Conservation (phyloP, 2,797 vertebrate species). For the Oreochromis mossambicus region DNA sequence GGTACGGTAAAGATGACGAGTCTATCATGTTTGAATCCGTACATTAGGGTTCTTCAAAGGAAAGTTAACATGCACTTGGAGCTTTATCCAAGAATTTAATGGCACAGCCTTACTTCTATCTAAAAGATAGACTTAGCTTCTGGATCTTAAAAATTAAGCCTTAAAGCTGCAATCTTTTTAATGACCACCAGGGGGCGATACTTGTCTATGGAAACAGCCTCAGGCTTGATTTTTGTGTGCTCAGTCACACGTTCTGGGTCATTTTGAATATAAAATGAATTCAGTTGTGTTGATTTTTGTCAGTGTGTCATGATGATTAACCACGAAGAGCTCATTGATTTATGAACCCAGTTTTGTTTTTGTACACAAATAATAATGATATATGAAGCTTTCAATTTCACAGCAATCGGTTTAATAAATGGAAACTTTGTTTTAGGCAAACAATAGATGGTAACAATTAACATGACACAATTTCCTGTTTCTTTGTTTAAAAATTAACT, state of each 20-base stretch:
- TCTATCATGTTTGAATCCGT: background rate
- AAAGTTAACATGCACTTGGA: background rate
- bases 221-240: background rate
- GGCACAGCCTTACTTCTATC: background rate
- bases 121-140: background rate
- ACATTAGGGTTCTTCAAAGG: background rate
- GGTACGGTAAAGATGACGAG: background rate
- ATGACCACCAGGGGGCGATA: background rate
- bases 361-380: background rate
- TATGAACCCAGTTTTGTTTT: background rate
- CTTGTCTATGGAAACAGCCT: background rate
- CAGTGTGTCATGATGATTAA: background rate
- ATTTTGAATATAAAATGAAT: background rate
- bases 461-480: background rate
- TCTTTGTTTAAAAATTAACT: background rate
- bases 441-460: background rate
- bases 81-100: background rate
- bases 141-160: background rate
- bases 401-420: rapidly evolving
- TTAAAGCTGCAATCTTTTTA: rapidly evolving
- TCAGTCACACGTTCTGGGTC: background rate
- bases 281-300: background rate
- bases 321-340: background rate
- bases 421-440: background rate
- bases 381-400: background rate